Base-by-base conservation (phyloP, 2,888 invertebrate genomes). In the Harpalus rufipes region DNA sequence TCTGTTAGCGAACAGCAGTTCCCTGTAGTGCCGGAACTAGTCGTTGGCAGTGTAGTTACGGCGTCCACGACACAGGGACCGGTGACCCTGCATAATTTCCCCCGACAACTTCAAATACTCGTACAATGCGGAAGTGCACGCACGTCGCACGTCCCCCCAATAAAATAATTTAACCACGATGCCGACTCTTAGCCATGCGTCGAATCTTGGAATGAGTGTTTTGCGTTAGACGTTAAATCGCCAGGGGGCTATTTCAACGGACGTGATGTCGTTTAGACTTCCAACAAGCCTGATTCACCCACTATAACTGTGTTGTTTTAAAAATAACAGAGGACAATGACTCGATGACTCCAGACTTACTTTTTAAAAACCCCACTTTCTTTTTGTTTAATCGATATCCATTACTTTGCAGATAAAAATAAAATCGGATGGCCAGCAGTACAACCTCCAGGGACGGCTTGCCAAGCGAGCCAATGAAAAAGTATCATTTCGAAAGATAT, bases 141-240 rank as follows among this genome's bases (percentile, higher is more conserved):
- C 78, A 56, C 78, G 7, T n/a, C 25, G 56, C 79, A 80, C 79
- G 79, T 80, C 58, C 32, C 58, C 5, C 79, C 61, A 61, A 80
- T 80, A 80, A 80, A 80, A 80, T 80, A 80, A 80, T 80, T 80
- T 80, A 72, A 72, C 72, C 78, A 10, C 74, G 41, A 51, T 44
- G 51, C 78, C 16, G 79, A 7, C 41, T 14, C 78, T 7, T 74
- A 18, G 32, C 59, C 58, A 61, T 39, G 79, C 79, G 32, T 80
- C 79, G 61, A 80, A 80, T 80, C 41, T 80, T 58, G 79, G 59
- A 80, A 80, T 80, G 58, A 61, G 59, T 59, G 79, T 80, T 80
- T 80, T 80, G 79, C 61, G 58, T 61, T 61, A 61, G 61, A 80
- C 61, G 61, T 41, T 61, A 80, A 59, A 16, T 39, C 79, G 61